These are phyloP conservation scores for Asarcornis scutulata DNA, from an alignment of 2,113 vertebrate genomes.

Conservation along the genomic window DNA sequence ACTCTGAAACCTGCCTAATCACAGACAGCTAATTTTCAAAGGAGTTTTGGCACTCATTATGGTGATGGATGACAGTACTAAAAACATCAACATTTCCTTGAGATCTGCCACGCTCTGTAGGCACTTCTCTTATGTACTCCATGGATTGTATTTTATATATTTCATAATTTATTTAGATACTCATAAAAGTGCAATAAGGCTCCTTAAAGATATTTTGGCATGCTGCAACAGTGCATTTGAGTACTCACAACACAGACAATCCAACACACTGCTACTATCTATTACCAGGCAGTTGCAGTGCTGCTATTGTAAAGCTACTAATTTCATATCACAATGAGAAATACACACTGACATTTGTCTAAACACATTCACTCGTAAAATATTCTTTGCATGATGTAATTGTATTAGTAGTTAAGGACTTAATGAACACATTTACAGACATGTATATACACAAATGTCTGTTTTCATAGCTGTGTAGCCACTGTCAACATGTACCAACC, in stretches of 20 bases:
- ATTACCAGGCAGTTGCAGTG: not conserved
- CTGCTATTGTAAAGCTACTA: not conserved
- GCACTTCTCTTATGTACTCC: conserved; percentile 12
- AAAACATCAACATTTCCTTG: conserved; percentile 71
- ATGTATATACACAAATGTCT: not conserved
- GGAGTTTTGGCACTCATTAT: conserved; percentile 85
- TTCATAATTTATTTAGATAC: conserved; percentile 57
- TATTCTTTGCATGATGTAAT: not conserved
- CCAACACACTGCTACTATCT: not conserved
- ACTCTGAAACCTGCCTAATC: conserved; percentile 83
- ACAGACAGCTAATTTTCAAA: conserved; percentile 85
- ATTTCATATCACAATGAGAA: not conserved
- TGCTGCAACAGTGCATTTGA: not conserved
- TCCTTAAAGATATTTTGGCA: not conserved
- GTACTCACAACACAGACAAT: not conserved
- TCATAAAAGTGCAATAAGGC: not conserved
- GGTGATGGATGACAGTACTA: conserved; percentile 86
- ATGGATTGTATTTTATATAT: conserved; percentile 25
- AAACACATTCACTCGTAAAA: not conserved
- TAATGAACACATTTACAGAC: not conserved
- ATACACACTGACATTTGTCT: not conserved
- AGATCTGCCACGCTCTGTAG: conserved; percentile 47
- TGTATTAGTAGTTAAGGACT: not conserved
- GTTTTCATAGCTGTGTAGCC: not conserved
- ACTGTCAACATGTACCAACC: not conserved